Evolutionary conservation across 2,113 vertebrate genomes (phyloP).

Genomic region (Cavia aperea): DNA sequence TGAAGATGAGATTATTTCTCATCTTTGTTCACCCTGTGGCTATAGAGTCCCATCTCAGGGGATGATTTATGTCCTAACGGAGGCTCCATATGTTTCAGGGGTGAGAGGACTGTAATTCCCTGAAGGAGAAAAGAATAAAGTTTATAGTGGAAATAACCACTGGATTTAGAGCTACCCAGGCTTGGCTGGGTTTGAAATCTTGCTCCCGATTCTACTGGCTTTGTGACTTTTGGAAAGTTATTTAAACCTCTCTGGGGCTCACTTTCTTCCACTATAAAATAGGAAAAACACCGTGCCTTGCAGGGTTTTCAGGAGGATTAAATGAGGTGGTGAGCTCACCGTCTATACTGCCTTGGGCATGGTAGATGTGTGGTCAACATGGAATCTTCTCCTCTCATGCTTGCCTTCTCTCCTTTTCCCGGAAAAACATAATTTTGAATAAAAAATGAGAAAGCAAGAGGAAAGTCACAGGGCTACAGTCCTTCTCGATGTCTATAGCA

Average conservation of each 20-base stretch:
- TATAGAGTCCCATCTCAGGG: background rate
- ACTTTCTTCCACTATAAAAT: background rate
- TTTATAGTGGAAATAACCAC: background rate
- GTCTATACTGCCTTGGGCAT: background rate
- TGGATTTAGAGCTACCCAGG: background rate
- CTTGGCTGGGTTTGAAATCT: background rate
- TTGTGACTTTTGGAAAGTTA: constrained; percentile 18
- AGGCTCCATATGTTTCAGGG: background rate
- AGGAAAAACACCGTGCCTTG: background rate
- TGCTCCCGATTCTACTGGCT: background rate
- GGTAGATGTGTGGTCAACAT: background rate
- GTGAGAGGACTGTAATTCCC: background rate
- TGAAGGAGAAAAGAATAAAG: background rate
- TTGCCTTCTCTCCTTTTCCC: constrained; percentile 13
- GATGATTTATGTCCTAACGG: constrained; percentile 11
- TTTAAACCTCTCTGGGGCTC: background rate
- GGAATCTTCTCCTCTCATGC: background rate
- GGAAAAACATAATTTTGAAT: background rate
- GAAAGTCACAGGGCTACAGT: background rate
- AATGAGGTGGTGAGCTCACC: background rate
- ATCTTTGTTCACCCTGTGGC: background rate
- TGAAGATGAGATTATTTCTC: background rate
- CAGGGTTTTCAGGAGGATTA: background rate
- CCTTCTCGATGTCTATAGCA: background rate
- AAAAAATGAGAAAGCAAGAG: background rate